A percentile compares a stretch with the other conserved stretches of the same genome.
phyloP scores from a whole-genome alignment of 2,888 invertebrate genomes.

The Lapara coniferarum region DNA sequence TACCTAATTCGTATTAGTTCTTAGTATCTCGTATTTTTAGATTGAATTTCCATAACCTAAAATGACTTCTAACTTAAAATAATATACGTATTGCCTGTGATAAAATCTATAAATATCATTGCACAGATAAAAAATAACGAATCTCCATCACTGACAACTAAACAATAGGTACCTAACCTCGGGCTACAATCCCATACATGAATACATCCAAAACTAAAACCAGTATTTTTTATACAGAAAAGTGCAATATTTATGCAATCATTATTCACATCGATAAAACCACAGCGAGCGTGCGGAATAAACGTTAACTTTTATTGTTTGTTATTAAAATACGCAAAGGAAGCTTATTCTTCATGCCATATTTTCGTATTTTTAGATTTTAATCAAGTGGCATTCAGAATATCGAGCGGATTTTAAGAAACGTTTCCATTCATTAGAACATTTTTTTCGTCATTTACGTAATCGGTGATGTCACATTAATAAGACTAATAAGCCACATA shows the following conservation, averaged over 20 bases:
- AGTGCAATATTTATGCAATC: conserved; percentile 12
- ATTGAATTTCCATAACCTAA: too few species aligned
- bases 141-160: background rate
- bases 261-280: conserved; percentile 15
- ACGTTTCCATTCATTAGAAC: conserved; percentile 37
- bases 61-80: too few species aligned
- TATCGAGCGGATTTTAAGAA: conserved; percentile 52
- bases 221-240: background rate
- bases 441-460: background rate
- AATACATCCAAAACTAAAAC: conserved; percentile 3
- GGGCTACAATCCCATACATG: background rate
- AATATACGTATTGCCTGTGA: too few species aligned
- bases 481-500: too few species aligned
- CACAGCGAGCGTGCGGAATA: conserved; percentile 1
- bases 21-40: too few species aligned
- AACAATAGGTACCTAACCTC: background rate
- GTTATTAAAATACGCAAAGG: conserved; percentile 13
- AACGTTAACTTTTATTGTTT: conserved; percentile 10
- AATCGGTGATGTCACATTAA: background rate
- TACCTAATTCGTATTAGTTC: too few species aligned
- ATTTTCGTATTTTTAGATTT: conserved; percentile 51
- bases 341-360: conserved; percentile 18
- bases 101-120: background rate
- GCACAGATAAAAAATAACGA: background rate
- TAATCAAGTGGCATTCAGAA: conserved; percentile 61